Evolutionary conservation across 2,113 vertebrate species (phyloP), one percentile per base, ranked within the genome.

Genomic region (Ctenodactylus gundi): DNA sequence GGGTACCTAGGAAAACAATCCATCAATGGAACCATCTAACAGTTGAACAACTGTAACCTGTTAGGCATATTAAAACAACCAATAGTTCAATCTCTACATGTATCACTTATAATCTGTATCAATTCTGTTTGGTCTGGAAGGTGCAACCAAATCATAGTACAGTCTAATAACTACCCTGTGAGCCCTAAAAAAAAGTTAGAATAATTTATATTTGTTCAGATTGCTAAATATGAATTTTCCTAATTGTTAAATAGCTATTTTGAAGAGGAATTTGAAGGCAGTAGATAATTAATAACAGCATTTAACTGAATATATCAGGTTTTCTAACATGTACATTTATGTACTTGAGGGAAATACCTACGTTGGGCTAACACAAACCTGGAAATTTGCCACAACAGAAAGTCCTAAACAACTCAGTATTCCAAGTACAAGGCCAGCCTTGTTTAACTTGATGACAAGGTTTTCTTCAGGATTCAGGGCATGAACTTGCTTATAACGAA

Each of bases 311-410:
- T 31, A 49, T n/a, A 49, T 83, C 46, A 58, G 34, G 27, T 73
- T 89, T 81, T 20, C 25, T 88, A 94, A 60, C 34, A 73, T 12
- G 18, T n/a, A 39, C 20, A 68, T 36, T 58, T 58, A 77, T 18
- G 44, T 27, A 68, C n/a, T 65, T 84, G 4, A 76, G 77, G 58
- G 88, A 94, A 95, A 95, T 70, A 94, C 2, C 53, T 55, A n/a
- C 29, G 55, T 46, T 88, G 51, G 36, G 11, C 51, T 34, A 29
- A 94, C 65, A 98, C 98, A 95, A 94, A 98, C 99, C 99, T 99
- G 99, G 97, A 99, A 99, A 97, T 99, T 99, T 14, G 99, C 99
- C 91, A 99, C 98, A 55, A 99, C 93, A 41, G 98, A 99, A 98
- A 99, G 98, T 86, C 99, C 99, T 36, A 99, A 98, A 91, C 98